A percentile compares a stretch with the other conserved stretches of the same genome.
Evolutionary conservation across 1,140 invertebrate species (phyloP).

Genomic region (Oryctes rhinoceros): DNA sequence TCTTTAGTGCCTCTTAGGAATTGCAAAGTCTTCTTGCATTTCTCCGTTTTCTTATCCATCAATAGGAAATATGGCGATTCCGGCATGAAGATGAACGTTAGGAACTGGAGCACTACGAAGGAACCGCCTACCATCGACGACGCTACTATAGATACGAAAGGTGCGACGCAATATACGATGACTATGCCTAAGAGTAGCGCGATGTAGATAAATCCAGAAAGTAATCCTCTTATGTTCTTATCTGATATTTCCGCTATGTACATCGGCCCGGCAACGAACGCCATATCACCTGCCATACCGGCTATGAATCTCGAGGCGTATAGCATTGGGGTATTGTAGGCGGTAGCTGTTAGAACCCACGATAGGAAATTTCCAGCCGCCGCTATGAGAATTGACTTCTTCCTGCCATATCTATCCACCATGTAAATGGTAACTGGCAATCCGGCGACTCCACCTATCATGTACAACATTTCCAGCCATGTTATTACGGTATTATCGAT

Average conservation of each 20-base stretch:
- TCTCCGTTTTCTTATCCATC: constrained; percentile 57
- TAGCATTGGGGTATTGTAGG: constrained; percentile 59
- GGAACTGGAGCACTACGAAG: constrained; percentile 48
- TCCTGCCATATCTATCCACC: constrained; percentile 71
- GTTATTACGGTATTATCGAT: constrained; percentile 55
- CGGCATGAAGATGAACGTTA: constrained; percentile 54
- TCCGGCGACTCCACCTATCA: constrained; percentile 68
- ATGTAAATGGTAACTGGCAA: constrained; percentile 63
- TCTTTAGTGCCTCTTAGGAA: constrained; percentile 63
- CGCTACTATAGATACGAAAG: constrained; percentile 45
- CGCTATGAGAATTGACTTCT: constrained; percentile 66
- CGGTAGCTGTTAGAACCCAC: constrained; percentile 67
- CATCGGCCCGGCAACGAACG: constrained; percentile 56
- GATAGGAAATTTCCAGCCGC: constrained; percentile 68
- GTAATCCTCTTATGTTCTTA: constrained; percentile 53
- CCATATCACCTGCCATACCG: constrained; percentile 55
- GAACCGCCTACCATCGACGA: constrained; percentile 51
- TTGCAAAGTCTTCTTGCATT: constrained; percentile 64
- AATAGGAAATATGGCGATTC: constrained; percentile 56
- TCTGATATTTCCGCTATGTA: constrained; percentile 58
- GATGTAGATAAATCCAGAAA: constrained; percentile 53
- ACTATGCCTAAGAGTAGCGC: constrained; percentile 55
- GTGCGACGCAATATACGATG: constrained; percentile 50
- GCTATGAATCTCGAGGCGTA: constrained; percentile 62
- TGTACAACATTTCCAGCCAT: constrained; percentile 69